Conservation (phyloP, 2,888 invertebrate genomes). For the Torymus auratus region DNA sequence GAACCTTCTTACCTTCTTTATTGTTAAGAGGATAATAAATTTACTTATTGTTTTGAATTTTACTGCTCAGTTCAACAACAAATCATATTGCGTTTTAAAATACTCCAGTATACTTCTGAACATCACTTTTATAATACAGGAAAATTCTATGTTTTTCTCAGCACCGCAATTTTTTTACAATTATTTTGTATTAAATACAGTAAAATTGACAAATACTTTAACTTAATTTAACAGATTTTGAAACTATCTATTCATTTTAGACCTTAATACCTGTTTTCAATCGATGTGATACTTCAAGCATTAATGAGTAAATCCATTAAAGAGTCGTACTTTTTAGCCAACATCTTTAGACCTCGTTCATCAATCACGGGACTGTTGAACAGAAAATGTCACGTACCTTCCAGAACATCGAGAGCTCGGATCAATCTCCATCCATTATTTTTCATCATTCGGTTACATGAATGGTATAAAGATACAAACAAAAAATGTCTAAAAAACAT, state of each 20-base stretch:
- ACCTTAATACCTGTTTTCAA: conserved; percentile 35
- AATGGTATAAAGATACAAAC: not conserved
- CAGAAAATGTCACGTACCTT: conserved; percentile 26
- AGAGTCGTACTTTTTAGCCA: conserved; percentile 42
- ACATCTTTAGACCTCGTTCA: conserved; percentile 30
- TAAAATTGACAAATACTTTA: no score
- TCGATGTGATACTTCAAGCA: conserved; percentile 31
- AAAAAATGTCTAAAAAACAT: not conserved
- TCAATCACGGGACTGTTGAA: conserved; percentile 50
- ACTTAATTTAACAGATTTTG: no score
- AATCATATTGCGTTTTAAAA: no score
- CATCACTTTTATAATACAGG: no score
- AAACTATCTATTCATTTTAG: conserved; percentile 23
- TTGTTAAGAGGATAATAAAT: no score
- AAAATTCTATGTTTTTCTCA: no score
- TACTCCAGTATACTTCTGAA: no score
- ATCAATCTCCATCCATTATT: conserved; percentile 51
- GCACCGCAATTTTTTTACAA: no score
- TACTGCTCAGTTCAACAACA: no score
- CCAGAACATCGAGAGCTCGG: conserved; percentile 32
- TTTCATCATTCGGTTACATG: conserved; percentile 2
- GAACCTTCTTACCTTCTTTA: no score
- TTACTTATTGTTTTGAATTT: no score
- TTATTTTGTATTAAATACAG: no score
- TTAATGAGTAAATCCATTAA: conserved; percentile 54